Conservation (phyloP, 2,113 vertebrate species). For the Melospiza georgiana region DNA sequence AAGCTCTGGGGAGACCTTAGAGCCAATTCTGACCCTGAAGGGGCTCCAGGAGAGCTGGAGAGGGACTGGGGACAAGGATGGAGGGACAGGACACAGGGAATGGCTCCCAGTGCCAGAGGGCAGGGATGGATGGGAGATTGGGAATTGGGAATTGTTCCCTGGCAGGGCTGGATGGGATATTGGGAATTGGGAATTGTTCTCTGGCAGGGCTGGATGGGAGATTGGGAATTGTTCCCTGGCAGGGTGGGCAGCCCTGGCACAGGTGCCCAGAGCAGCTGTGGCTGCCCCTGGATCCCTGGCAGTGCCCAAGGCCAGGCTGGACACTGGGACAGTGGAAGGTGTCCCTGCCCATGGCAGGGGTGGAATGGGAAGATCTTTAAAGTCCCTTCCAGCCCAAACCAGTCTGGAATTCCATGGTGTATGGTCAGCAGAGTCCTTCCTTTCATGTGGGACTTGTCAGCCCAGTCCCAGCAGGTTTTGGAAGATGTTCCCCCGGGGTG, state of each 20-base stretch:
- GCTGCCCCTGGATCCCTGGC: neutral
- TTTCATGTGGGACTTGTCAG: neutral
- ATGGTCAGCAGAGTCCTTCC: neutral
- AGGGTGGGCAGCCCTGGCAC: rapidly evolving
- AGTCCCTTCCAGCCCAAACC: neutral
- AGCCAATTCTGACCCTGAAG: neutral
- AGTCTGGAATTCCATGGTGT: neutral
- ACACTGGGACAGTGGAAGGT: neutral
- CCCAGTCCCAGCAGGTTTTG: neutral
- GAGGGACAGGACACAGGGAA: neutral
- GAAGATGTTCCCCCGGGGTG: neutral
- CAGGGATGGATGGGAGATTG: rapidly evolving
- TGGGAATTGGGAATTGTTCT: neutral
- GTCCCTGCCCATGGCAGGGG: neutral
- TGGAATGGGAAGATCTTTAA: neutral
- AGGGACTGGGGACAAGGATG: neutral
- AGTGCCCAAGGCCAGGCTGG: neutral
- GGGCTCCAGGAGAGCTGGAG: neutral
- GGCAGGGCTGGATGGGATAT: rapidly evolving
- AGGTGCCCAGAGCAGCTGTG: neutral
- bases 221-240: rapidly evolving
- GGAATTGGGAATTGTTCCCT: neutral
- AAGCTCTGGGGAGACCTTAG: neutral
- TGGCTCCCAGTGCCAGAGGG: neutral
- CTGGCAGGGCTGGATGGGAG: rapidly evolving